Conservation (phyloP, 2,888 invertebrate genomes). For the Coelogynopora nodosa region DNA sequence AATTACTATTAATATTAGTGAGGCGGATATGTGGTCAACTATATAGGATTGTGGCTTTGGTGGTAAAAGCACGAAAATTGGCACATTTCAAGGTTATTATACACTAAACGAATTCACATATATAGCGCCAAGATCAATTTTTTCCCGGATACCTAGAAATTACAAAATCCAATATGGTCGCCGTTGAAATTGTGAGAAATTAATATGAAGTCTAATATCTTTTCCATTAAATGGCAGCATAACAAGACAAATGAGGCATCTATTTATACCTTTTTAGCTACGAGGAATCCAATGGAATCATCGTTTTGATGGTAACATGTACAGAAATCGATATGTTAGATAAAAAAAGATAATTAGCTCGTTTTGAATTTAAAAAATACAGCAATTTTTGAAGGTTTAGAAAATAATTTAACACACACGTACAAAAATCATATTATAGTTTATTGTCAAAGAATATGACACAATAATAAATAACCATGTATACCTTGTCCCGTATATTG, state of each 20-base stretch:
- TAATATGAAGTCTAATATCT: neutral
- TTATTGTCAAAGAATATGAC: neutral
- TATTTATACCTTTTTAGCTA: neutral
- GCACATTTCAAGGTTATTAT: neutral
- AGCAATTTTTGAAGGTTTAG: too few relatives aligned
- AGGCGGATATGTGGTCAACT: neutral
- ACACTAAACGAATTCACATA: neutral
- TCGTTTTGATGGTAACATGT: neutral
- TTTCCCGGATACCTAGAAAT: neutral
- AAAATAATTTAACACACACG: neutral
- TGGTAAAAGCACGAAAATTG: neutral
- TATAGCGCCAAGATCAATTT: neutral
- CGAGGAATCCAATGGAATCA: neutral
- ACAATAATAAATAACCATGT: too few relatives aligned
- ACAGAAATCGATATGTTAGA: neutral
- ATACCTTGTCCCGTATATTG: too few relatives aligned
- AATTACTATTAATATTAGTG: too few relatives aligned
- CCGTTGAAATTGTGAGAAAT: neutral
- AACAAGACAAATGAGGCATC: neutral
- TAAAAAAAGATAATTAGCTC: too few relatives aligned
- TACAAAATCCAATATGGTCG: neutral
- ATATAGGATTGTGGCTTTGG: neutral
- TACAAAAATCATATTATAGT: neutral
- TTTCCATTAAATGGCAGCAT: neutral
- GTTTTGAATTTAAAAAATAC: too few relatives aligned